phyloP scores from a whole-genome alignment of 2,113 vertebrate species.

The Parus major region DNA sequence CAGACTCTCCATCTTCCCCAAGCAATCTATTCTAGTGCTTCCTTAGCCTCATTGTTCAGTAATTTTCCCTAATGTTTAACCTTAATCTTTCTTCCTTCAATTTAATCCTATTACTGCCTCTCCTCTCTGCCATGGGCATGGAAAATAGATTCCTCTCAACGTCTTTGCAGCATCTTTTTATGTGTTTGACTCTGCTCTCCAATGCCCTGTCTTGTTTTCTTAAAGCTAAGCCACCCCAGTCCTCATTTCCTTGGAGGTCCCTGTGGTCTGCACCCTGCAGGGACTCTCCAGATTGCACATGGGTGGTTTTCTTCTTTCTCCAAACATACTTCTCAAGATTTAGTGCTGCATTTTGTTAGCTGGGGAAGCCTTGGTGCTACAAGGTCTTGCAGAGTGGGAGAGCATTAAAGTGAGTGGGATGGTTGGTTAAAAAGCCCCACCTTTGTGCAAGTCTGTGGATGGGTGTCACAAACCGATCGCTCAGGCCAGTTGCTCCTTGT shows the following conservation, averaged over 20 bases:
- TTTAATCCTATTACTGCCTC: slow-evolving; percentile 54
- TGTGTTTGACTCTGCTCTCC: background rate
- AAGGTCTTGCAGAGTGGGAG: background rate
- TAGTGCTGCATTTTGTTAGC: background rate
- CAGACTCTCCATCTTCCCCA: background rate
- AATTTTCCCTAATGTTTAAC: slow-evolving; percentile 63
- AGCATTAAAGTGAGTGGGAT: background rate
- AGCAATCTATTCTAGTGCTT: slow-evolving; percentile 46
- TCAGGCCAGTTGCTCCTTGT: background rate
- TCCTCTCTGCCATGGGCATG: slow-evolving; percentile 32
- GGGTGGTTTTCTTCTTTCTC: background rate
- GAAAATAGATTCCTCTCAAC: slow-evolving; percentile 28
- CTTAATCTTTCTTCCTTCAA: slow-evolving; percentile 52
- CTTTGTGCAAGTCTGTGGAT: background rate
- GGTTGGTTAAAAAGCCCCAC: background rate
- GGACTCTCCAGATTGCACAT: background rate
- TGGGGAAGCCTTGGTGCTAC: background rate
- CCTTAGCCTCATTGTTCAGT: slow-evolving; percentile 29
- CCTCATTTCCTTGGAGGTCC: background rate
- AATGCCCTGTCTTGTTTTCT: background rate
- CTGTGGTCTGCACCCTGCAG: background rate
- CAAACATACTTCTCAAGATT: background rate
- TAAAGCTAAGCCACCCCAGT: background rate
- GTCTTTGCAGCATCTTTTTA: background rate
- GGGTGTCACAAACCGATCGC: rapidly evolving